phyloP scores from a whole-genome alignment of 2,797 vertebrate genomes.

The Enteromius radiatus region DNA sequence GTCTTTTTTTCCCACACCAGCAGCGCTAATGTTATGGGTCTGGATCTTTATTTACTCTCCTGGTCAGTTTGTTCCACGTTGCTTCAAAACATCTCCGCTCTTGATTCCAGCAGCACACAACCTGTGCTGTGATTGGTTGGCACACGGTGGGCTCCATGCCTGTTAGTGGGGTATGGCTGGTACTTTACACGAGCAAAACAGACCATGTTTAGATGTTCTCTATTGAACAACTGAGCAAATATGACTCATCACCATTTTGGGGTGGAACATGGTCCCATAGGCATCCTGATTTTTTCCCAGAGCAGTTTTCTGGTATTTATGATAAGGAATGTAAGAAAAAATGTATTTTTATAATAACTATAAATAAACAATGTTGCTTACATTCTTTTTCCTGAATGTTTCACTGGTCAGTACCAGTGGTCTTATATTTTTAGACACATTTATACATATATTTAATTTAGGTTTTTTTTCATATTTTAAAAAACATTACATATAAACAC shows the following conservation, averaged over 20 bases:
- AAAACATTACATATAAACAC: no score
- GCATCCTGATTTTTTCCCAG: not conserved
- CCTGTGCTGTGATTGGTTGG: conserved; percentile 20
- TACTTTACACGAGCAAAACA: not conserved
- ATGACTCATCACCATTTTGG: not conserved
- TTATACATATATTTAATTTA: not conserved
- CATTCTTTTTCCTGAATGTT: not conserved
- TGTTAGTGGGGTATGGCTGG: conserved; percentile 3
- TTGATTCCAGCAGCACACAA: conserved; percentile 12
- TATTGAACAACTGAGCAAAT: not conserved
- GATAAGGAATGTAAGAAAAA: not conserved
- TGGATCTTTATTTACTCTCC: conserved; percentile 27
- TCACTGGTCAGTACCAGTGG: not conserved
- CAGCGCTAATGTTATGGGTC: conserved; percentile 11
- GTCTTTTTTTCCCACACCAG: conserved; percentile 6
- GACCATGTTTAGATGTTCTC: conserved; percentile 32
- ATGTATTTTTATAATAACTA: not conserved
- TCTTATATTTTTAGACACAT: not conserved
- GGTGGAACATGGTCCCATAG: not conserved
- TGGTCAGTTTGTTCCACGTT: conserved; percentile 4
- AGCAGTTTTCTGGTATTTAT: not conserved
- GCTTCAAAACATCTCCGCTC: conserved; percentile 30
- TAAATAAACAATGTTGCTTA: not conserved
- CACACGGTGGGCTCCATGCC: not conserved
- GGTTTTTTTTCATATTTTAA: no score